A percentile compares a stretch with the other conserved stretches of the same genome.
phyloP scores from a whole-genome alignment of 1,140 invertebrate species.

The Nebria ingens region DNA sequence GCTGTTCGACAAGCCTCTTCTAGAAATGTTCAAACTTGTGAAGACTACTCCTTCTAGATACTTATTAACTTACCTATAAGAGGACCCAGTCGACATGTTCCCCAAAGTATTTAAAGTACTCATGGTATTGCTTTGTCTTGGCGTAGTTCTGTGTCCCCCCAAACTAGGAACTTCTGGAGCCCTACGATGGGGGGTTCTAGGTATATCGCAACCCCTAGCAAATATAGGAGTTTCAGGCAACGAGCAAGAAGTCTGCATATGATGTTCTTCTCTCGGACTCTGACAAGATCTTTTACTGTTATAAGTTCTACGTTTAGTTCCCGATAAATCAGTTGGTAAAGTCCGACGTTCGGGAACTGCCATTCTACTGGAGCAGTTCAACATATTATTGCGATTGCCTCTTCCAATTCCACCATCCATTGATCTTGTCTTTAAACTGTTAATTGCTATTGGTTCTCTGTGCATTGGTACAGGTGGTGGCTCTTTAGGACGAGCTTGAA shows the following conservation, averaged over 20 bases:
- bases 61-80: constrained; percentile 22
- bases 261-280: constrained; percentile 38
- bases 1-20: not conserved
- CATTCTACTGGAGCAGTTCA: constrained; percentile 38
- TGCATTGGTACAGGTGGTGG: constrained; percentile 64
- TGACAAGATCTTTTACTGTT: constrained; percentile 35
- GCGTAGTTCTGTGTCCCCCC: constrained; percentile 33
- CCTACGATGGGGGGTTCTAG: constrained; percentile 56
- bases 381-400: constrained; percentile 46
- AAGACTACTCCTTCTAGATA: not conserved
- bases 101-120: constrained; percentile 45
- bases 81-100: constrained; percentile 20
- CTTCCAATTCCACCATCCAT: constrained; percentile 57
- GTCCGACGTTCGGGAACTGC: constrained; percentile 55
- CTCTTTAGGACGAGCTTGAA: constrained; percentile 38
- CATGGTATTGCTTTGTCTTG: constrained; percentile 49
- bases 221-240: constrained; percentile 75
- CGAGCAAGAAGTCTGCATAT: constrained; percentile 69
- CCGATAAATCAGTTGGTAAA: constrained; percentile 53
- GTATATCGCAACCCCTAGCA: constrained; percentile 66
- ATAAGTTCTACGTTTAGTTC: constrained; percentile 37
- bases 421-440: constrained; percentile 66
- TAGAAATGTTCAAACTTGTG: not conserved
- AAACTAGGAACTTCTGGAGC: constrained; percentile 39
- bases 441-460: constrained; percentile 47